Conservation (phyloP, 2,113 vertebrate genomes). For the Halcyon senegalensis region DNA sequence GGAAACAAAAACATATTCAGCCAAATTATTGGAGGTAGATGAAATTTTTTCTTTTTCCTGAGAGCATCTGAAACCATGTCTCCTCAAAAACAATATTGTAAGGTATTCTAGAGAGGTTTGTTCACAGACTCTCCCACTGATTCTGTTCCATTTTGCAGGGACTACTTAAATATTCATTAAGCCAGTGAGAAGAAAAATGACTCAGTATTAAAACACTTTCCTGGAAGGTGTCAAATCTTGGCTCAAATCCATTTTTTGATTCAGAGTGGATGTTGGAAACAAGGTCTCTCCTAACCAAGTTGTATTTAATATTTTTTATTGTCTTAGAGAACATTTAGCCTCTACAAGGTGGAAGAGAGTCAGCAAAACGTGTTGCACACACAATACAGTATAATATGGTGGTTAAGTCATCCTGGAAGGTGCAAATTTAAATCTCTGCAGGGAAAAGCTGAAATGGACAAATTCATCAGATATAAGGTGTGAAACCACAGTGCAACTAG, state of each 20-base stretch:
- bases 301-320: not conserved
- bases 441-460: not conserved
- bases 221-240: constrained; percentile 37
- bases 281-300: not conserved
- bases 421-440: not conserved
- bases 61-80: not conserved
- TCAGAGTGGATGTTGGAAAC: not conserved
- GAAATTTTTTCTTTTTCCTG: not conserved
- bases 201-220: constrained; percentile 27
- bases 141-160: not conserved
- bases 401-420: not conserved
- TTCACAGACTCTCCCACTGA: not conserved
- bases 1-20: not conserved
- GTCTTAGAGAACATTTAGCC: not conserved
- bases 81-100: not conserved
- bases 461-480: constrained; percentile 11
- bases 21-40: not conserved
- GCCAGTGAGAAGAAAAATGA: constrained; percentile 30
- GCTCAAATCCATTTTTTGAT: not conserved
- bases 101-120: not conserved
- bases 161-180: constrained; percentile 52
- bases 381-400: not conserved
- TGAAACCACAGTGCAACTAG: not conserved
- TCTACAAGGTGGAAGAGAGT: not conserved
- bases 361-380: not conserved